Percentiles rank a stretch among this genome's conserved stretches.
These are phyloP conservation scores for Propithecus deckenii DNA, from an alignment of 2,797 vertebrate species.

Conservation along the genomic window DNA sequence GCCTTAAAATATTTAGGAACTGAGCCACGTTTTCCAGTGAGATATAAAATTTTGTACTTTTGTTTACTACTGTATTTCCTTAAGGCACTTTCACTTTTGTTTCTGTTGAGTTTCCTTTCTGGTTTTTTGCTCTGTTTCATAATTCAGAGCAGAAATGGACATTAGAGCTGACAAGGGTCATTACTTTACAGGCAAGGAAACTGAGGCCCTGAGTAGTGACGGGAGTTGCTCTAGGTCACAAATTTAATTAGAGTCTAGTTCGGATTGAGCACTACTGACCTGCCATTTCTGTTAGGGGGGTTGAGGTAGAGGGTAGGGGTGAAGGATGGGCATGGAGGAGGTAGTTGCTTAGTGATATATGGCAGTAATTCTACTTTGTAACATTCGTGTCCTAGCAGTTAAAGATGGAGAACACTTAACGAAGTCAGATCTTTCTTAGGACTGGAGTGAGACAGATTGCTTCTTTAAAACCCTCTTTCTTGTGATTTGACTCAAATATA, in stretches of 20 bases:
- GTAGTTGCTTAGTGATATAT: neutral
- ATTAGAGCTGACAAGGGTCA: neutral
- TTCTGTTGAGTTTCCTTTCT: slow-evolving; percentile 43
- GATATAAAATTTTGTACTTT: neutral
- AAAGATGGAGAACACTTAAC: neutral
- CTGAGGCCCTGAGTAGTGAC: neutral
- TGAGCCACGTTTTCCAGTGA: slow-evolving; percentile 6
- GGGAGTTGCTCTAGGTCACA: neutral
- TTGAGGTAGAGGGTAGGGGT: neutral
- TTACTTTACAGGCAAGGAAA: neutral
- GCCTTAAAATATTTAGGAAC: neutral
- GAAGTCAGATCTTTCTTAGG: neutral
- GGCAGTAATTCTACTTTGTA: neutral
- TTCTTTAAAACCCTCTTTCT: neutral
- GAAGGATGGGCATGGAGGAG: neutral
- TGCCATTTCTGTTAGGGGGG: neutral
- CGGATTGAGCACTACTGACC: neutral
- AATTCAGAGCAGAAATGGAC: slow-evolving; percentile 33
- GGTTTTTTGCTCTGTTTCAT: neutral
- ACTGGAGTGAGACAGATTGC: neutral
- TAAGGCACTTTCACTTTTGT: slow-evolving; percentile 72
- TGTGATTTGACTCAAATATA: neutral
- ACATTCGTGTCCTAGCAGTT: neutral
- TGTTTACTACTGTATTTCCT: slow-evolving; percentile 18
- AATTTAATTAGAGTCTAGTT: neutral